Percentiles rank a stretch among this genome's conserved stretches.
phyloP scores from a whole-genome alignment of 2,797 vertebrate genomes.

The Sebastes taczanowskii region DNA sequence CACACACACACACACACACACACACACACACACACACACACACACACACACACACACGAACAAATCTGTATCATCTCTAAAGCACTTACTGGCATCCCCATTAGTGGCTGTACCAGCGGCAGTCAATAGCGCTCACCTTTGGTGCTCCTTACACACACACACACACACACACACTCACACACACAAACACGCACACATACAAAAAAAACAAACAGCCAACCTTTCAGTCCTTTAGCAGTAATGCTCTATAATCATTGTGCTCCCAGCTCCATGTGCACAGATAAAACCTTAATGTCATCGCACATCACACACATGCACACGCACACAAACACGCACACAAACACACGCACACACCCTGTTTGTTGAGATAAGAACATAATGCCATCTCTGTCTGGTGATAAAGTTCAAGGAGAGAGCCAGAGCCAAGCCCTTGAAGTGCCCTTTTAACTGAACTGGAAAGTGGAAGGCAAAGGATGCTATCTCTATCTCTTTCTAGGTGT shows the following conservation, averaged over 20 bases:
- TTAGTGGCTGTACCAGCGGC: conserved; percentile 52
- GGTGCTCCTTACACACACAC: conserved; percentile 22
- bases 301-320: conserved; percentile 21
- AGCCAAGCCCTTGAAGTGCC: conserved; percentile 53
- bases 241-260: conserved; percentile 62
- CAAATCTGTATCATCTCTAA: conserved; percentile 51
- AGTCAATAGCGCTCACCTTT: conserved; percentile 69
- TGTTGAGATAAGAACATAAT: conserved; percentile 69
- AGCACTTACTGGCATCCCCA: conserved; percentile 66
- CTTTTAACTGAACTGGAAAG: conserved; percentile 45
- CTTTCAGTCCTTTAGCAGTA: conserved; percentile 51
- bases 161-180: neutral
- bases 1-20: neutral
- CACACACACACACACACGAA: neutral
- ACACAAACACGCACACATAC: neutral
- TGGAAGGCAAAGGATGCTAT: neutral
- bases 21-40: neutral
- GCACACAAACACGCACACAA: conserved; percentile 21
- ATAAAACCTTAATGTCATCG: conserved; percentile 68
- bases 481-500: neutral
- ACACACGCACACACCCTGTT: conserved; percentile 24
- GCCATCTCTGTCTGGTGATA: conserved; percentile 62
- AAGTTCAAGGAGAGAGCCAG: conserved; percentile 72
- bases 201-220: neutral
- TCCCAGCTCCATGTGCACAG: conserved; percentile 52